Evolutionary conservation across 1,140 invertebrate species (phyloP).

Genomic region (Chironomus striatipennis): DNA sequence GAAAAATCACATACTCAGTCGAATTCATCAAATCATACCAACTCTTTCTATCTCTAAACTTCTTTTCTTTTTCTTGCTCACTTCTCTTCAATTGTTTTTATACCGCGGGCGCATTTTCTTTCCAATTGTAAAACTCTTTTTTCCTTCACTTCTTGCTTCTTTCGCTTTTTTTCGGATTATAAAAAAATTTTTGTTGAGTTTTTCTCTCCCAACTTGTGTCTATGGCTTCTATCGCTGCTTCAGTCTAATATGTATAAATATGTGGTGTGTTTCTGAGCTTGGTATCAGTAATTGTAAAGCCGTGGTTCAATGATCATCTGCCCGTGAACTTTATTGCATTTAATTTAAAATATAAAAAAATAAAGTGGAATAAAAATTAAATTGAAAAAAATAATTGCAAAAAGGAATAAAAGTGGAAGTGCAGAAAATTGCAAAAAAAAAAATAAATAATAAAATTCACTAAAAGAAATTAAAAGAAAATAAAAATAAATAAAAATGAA

Average conservation of each 20-base stretch:
- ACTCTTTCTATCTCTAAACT: not conserved
- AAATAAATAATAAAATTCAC: not conserved
- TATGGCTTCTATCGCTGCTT: not conserved
- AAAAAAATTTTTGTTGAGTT: not conserved
- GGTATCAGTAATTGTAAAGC: slow-evolving; percentile 24
- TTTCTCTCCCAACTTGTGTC: not conserved
- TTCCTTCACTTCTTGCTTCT: slow-evolving; percentile 5
- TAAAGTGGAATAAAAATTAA: not conserved
- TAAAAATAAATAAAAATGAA: slow-evolving; percentile 23
- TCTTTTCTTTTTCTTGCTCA: not conserved
- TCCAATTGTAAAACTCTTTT: slow-evolving; percentile 16
- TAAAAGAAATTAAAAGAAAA: not conserved
- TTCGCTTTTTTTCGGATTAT: slow-evolving; percentile 6
- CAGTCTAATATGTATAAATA: slow-evolving; percentile 18
- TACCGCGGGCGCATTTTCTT: slow-evolving; percentile 21
- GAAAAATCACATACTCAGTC: not conserved
- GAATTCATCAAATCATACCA: not conserved
- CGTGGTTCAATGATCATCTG: slow-evolving; percentile 25
- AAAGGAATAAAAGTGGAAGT: not conserved
- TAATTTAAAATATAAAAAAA: not conserved
- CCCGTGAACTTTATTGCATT: slow-evolving; percentile 22
- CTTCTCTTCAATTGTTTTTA: not conserved
- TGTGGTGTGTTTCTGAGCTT: not conserved
- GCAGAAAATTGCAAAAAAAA: not conserved
- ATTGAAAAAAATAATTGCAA: not conserved